These are phyloP conservation scores for Autographa pulchrina DNA, from an alignment of 2,888 invertebrate genomes.

Conservation along the genomic window DNA sequence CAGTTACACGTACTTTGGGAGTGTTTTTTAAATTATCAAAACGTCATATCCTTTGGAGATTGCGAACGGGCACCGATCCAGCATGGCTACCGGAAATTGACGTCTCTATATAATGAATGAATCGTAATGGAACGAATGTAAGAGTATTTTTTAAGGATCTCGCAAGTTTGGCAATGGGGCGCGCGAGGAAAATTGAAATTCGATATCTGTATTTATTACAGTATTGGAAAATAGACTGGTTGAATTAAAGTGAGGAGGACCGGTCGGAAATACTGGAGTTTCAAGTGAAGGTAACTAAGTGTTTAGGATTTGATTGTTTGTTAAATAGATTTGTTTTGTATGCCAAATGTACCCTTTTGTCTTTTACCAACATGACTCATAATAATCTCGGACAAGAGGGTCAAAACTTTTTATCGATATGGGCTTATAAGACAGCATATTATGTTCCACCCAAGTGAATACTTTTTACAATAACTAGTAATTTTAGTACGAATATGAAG, in stretches of 20 bases:
- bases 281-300: not conserved
- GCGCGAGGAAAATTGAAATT: constrained; percentile 46
- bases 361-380: too few relatives aligned
- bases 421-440: too few relatives aligned
- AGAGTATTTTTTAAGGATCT: constrained; percentile 56
- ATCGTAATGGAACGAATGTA: constrained; percentile 65
- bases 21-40: constrained; percentile 74
- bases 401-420: too few relatives aligned
- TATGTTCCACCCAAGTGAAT: too few relatives aligned
- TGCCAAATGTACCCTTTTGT: too few relatives aligned
- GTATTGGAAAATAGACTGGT: constrained; percentile 6
- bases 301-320: not conserved
- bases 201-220: constrained; percentile 37
- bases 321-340: too few relatives aligned
- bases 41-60: constrained; percentile 76
- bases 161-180: constrained; percentile 44
- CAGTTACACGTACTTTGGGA: constrained; percentile 54
- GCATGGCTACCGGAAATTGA: constrained; percentile 80
- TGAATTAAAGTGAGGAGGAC: not conserved
- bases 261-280: not conserved
- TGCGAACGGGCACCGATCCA: constrained; percentile 72
- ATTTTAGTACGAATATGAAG: too few relatives aligned
- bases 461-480: too few relatives aligned
- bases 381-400: too few relatives aligned
- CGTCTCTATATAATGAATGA: constrained; percentile 75